Conservation (phyloP, 1,140 invertebrate species). For the Psilanteris sp. region DNA sequence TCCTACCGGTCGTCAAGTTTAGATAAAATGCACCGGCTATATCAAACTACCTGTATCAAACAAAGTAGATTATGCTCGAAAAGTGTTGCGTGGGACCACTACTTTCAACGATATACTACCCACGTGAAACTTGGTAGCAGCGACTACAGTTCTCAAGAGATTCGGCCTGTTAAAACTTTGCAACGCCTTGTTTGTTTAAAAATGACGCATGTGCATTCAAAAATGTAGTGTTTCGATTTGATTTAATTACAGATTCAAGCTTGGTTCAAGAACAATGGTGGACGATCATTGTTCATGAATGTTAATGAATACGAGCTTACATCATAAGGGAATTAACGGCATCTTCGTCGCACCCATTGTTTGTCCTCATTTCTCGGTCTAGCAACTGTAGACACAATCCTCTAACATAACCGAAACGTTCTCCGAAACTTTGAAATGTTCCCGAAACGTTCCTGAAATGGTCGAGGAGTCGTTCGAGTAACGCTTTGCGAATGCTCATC, state of each 20-base stretch:
- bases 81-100: conserved; percentile 4
- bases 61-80: conserved; percentile 29
- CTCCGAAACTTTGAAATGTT: conserved; percentile 42
- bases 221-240: not conserved
- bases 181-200: conserved; percentile 1
- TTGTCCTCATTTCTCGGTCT: not conserved
- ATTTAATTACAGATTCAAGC: conserved; percentile 1
- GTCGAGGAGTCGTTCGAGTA: conserved; percentile 24
- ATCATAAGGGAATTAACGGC: conserved; percentile 13
- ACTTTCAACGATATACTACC: conserved; percentile 2
- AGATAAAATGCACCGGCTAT: conserved; percentile 36
- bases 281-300: conserved; percentile 7
- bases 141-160: conserved; percentile 6
- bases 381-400: conserved; percentile 9
- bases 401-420: conserved; percentile 22
- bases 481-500: conserved; percentile 8
- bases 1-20: conserved; percentile 12
- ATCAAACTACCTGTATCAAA: conserved; percentile 34
- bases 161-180: conserved; percentile 2
- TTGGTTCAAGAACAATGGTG: not conserved
- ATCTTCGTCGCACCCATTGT: conserved; percentile 7
- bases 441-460: conserved; percentile 35
- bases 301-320: conserved; percentile 18
- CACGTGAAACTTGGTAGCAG: not conserved
- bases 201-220: not conserved